A percentile compares a stretch with the other conserved stretches of the same genome.
Conservation (phyloP, 2,797 vertebrate species). For the Enteromius mattozi region DNA sequence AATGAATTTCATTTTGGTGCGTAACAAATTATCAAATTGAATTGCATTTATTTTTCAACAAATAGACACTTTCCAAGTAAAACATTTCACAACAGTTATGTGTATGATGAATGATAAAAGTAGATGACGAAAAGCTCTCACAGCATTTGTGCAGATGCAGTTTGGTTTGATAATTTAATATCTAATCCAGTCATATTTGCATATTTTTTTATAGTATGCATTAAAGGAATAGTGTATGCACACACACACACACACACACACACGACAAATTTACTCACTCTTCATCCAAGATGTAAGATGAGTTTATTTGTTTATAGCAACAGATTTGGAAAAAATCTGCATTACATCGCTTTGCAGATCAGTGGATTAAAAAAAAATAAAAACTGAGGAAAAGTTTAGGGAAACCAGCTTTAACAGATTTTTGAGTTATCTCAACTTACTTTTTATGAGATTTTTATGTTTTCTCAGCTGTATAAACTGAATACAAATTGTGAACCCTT, state of each 20-base stretch:
- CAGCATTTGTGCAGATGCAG: not conserved
- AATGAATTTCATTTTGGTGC: not conserved
- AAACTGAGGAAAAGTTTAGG: no score
- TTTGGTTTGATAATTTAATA: not conserved
- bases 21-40: not conserved
- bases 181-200: not conserved
- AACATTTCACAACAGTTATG: not conserved
- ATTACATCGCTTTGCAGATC: not conserved
- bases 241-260: no score
- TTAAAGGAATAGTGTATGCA: not conserved
- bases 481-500: no score
- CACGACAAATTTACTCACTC: no score
- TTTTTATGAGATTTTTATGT: no score
- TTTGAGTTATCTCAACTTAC: no score
- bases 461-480: no score
- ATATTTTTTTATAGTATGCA: not conserved
- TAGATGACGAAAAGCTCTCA: not conserved
- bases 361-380: no score
- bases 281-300: no score
- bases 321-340: no score
- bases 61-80: not conserved
- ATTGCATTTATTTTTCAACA: not conserved
- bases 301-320: no score
- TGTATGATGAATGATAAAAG: not conserved
- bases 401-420: no score